Percentiles rank a stretch among this genome's conserved stretches.
These are phyloP conservation scores for Ctenodactylus gundi DNA, from an alignment of 2,113 vertebrate genomes.

Conservation along the genomic window DNA sequence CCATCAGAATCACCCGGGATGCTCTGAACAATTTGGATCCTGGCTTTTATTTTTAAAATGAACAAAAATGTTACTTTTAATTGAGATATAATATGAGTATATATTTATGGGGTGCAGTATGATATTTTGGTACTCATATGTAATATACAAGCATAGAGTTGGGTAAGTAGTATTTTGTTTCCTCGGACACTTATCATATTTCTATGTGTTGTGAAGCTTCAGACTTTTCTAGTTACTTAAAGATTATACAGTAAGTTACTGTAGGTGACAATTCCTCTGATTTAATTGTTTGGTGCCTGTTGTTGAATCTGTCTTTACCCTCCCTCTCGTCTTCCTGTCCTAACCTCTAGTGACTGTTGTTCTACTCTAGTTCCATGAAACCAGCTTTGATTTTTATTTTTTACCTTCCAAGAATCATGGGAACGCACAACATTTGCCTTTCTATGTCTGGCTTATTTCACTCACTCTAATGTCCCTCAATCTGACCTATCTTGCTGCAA, in stretches of 20 bases:
- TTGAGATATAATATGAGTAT: neutral
- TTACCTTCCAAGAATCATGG: neutral
- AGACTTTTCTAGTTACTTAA: neutral
- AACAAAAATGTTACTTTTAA: neutral
- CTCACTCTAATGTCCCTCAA: neutral
- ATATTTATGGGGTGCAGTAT: neutral
- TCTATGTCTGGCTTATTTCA: neutral
- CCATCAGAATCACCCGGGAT: neutral
- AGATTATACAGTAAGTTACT: neutral
- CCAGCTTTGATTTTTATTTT: neutral
- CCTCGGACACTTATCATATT: neutral
- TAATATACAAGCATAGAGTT: neutral
- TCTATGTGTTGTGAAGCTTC: neutral
- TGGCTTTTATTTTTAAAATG: neutral
- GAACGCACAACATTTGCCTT: neutral
- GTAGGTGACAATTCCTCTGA: neutral
- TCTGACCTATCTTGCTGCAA: neutral
- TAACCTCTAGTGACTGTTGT: neutral
- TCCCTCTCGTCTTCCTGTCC: neutral
- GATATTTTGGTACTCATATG: neutral
- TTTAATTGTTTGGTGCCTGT: neutral
- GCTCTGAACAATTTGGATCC: neutral
- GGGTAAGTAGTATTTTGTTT: neutral
- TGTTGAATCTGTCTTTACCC: neutral
- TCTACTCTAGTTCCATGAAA: neutral